These are phyloP conservation scores for Euphydryas editha DNA, from an alignment of 2,888 invertebrate species.

Conservation along the genomic window DNA sequence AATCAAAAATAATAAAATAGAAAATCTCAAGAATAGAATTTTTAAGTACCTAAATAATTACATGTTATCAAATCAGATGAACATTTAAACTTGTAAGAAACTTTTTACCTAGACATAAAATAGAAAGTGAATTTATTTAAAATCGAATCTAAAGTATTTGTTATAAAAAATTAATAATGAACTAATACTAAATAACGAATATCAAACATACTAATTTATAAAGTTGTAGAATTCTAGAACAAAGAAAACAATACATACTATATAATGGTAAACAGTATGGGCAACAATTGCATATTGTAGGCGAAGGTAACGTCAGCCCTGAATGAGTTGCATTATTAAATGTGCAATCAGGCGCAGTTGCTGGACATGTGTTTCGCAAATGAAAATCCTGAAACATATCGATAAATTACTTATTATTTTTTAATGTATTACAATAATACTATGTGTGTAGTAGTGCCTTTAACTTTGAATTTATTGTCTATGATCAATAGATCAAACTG, in stretches of 20 bases:
- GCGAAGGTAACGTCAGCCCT: conserved; percentile 81
- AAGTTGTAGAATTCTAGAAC: background rate
- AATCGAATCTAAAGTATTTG: no score
- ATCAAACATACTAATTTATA: no score
- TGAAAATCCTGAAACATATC: conserved; percentile 14
- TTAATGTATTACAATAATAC: background rate
- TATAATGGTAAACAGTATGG: conserved; percentile 83
- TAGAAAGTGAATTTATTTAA: no score
- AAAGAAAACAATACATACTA: conserved; percentile 62
- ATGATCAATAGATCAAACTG: no score
- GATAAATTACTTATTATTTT: background rate
- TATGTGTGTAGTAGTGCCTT: background rate
- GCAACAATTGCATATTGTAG: conserved; percentile 86
- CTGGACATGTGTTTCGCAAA: conserved; percentile 52
- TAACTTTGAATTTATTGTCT: background rate
- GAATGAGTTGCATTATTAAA: conserved; percentile 83
- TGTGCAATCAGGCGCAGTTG: conserved; percentile 68
- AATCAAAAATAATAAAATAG: no score
- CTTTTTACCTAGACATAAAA: no score
- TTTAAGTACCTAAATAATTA: no score
- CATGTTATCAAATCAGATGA: no score
- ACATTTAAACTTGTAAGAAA: no score
- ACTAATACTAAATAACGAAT: no score
- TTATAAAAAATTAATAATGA: no score
- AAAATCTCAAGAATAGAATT: no score